Conservation (phyloP, 1,140 invertebrate genomes). For the Heliconius eleuchia region DNA sequence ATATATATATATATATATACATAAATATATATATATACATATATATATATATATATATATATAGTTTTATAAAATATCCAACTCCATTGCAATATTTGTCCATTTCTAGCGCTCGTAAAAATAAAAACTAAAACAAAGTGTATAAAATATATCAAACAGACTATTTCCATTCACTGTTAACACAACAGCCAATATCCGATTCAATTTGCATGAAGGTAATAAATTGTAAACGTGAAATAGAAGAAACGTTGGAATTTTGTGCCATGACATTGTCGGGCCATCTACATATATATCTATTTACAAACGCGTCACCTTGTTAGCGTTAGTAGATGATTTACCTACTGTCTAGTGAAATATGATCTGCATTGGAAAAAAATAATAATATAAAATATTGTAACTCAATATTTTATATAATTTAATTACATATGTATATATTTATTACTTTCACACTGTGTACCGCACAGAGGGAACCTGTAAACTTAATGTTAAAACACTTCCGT, state of each 20-base stretch:
- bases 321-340: slow-evolving; percentile 28
- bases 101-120: not conserved
- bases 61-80: not conserved
- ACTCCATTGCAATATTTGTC: slow-evolving; percentile 2
- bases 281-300: slow-evolving; percentile 30
- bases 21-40: too few species aligned
- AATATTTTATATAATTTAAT: not conserved
- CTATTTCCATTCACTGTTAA: slow-evolving; percentile 33
- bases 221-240: slow-evolving; percentile 38
- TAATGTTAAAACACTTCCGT: too few species aligned
- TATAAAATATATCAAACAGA: slow-evolving; percentile 23
- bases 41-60: too few species aligned
- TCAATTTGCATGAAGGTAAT: slow-evolving; percentile 36
- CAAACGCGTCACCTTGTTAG: slow-evolving; percentile 15
- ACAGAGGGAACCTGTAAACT: too few species aligned
- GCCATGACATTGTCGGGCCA: slow-evolving; percentile 26
- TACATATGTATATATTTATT: too few species aligned
- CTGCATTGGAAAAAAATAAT: not conserved
- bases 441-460: too few species aligned
- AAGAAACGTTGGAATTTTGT: slow-evolving; percentile 17
- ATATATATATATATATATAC: too few species aligned
- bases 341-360: not conserved
- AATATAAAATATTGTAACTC: not conserved
- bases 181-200: slow-evolving; percentile 39
- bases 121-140: slow-evolving; percentile 1